A percentile compares a stretch with the other conserved stretches of the same genome.
Conservation (phyloP, 2,888 invertebrate species). For the Bembecia ichneumoniformis region DNA sequence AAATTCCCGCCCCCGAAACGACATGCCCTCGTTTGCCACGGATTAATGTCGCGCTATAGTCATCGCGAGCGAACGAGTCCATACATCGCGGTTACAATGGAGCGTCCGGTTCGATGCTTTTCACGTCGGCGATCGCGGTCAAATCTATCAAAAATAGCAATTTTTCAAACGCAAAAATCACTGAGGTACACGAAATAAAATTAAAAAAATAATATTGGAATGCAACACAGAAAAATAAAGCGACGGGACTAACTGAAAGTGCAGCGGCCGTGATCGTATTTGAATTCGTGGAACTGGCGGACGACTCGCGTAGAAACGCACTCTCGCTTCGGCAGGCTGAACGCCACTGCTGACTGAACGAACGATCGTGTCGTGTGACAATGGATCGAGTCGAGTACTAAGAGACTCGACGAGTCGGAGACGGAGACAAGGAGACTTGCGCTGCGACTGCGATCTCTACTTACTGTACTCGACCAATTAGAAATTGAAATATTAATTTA, state of each 20-base stretch:
- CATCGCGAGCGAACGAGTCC: slow-evolving; percentile 17
- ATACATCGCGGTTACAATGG: slow-evolving; percentile 32
- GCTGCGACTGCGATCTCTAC: slow-evolving; percentile 13
- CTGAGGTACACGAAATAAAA: slow-evolving; percentile 15
- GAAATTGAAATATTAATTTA: too few species aligned
- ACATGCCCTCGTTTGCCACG: not conserved
- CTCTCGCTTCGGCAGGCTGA: slow-evolving; percentile 38
- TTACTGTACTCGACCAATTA: too few species aligned
- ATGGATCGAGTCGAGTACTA: not conserved
- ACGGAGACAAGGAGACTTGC: slow-evolving; percentile 33
- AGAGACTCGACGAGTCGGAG: not conserved
- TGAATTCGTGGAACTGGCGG: slow-evolving; percentile 35
- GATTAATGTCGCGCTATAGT: slow-evolving; percentile 1
- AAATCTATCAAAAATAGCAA: slow-evolving; percentile 10
- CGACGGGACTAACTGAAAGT: not conserved
- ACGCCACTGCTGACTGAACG: slow-evolving; percentile 42
- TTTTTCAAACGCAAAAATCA: slow-evolving; percentile 5
- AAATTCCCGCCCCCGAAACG: not conserved
- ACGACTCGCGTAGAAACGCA: slow-evolving; percentile 26
- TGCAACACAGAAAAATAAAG: not conserved
- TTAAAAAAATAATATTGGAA: not conserved
- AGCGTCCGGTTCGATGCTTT: slow-evolving; percentile 23
- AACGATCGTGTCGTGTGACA: not conserved
- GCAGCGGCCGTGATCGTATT: slow-evolving; percentile 37
- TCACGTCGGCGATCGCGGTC: slow-evolving; percentile 21